These are phyloP conservation scores for Rutpela maculata DNA, from an alignment of 2,888 invertebrate genomes.

Conservation along the genomic window DNA sequence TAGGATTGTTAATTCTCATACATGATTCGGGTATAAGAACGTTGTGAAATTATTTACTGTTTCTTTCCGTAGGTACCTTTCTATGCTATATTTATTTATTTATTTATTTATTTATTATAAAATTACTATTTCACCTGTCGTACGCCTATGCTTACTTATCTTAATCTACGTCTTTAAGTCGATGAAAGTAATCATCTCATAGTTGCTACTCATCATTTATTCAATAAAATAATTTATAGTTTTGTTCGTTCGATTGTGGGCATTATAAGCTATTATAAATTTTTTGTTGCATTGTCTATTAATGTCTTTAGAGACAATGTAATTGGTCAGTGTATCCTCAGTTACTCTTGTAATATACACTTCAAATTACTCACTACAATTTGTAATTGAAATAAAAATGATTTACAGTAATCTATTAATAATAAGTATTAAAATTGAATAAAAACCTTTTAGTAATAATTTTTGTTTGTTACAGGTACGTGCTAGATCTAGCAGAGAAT, in stretches of 20 bases:
- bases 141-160: constrained; percentile 6
- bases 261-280: constrained; percentile 13
- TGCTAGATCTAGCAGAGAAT: background rate
- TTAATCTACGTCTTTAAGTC: background rate
- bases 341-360: too few relatives aligned
- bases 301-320: too few relatives aligned
- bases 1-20: too few relatives aligned
- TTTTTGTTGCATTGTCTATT: background rate
- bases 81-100: too few relatives aligned
- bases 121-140: background rate
- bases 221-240: constrained; percentile 34
- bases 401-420: background rate
- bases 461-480: constrained; percentile 31
- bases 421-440: background rate
- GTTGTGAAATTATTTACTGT: too few relatives aligned
- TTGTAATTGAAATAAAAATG: too few relatives aligned
- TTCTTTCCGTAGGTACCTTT: too few relatives aligned
- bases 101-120: background rate
- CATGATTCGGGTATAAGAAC: too few relatives aligned
- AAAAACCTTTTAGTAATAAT: background rate
- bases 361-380: too few relatives aligned
- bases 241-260: background rate
- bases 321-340: too few relatives aligned
- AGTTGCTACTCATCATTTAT: constrained; percentile 31
- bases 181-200: constrained; percentile 29